phyloP scores from a whole-genome alignment of 2,888 invertebrate genomes.

The Tenthredo mesomela region DNA sequence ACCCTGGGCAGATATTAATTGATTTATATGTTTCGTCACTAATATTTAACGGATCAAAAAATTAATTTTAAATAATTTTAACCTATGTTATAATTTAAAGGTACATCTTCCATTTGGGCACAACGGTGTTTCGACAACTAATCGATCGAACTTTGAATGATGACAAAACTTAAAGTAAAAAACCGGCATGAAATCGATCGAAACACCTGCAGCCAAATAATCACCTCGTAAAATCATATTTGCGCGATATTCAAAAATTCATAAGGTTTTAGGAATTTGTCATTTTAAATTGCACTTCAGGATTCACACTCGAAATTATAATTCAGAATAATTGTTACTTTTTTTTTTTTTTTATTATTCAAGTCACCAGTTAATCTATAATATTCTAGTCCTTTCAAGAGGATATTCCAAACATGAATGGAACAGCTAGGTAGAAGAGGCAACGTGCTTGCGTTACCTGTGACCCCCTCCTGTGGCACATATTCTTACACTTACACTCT shows the following conservation, averaged over 20 bases:
- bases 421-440: conserved; percentile 58
- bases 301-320: conserved; percentile 9
- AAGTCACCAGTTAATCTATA: conserved; percentile 35
- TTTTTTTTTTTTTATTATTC: not conserved
- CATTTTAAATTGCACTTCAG: conserved; percentile 4
- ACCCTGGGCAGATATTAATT: not conserved
- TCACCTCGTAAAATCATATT: conserved; percentile 38
- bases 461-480: conserved; percentile 61
- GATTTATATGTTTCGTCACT: not conserved
- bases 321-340: not conserved
- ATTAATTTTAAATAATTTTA: not conserved
- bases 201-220: conserved; percentile 10
- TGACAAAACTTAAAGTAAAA: not conserved
- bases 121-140: not conserved
- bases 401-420: conserved; percentile 66
- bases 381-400: conserved; percentile 56
- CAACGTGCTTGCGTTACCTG: conserved; percentile 59
- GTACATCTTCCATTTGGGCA: not conserved
- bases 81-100: not conserved
- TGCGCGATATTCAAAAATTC: not conserved
- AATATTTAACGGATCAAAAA: not conserved
- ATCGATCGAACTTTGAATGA: conserved; percentile 6
- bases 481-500: conserved; percentile 43
- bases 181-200: not conserved
- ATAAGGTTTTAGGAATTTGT: not conserved